These are phyloP conservation scores for Redunca redunca DNA, from an alignment of 2,113 vertebrate species.

Conservation along the genomic window DNA sequence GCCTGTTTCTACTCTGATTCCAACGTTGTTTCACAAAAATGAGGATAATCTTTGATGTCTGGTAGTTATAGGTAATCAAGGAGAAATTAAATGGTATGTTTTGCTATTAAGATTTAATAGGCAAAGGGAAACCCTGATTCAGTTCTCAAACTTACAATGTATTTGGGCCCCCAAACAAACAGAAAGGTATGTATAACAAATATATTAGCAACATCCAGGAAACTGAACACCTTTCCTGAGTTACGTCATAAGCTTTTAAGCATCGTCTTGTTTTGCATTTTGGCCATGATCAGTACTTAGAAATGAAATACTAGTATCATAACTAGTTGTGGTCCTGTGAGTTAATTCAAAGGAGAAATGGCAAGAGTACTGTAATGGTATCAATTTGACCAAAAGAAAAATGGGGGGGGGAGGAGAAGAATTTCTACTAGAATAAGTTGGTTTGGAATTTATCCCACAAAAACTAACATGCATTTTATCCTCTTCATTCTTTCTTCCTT, in stretches of 20 bases:
- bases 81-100: background rate
- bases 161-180: background rate
- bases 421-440: background rate
- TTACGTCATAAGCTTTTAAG: background rate
- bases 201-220: background rate
- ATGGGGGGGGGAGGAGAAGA: background rate
- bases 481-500: constrained; percentile 24
- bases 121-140: background rate
- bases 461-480: constrained; percentile 35
- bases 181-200: background rate
- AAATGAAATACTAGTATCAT: background rate
- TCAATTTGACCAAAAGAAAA: background rate
- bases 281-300: background rate
- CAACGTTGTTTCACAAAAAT: background rate
- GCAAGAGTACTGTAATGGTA: background rate
- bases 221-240: background rate
- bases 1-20: background rate
- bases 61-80: background rate
- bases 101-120: background rate
- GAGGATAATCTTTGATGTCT: background rate
- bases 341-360: background rate
- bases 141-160: background rate
- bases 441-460: constrained; percentile 37
- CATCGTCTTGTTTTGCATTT: background rate
- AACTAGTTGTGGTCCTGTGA: background rate